Conservation (phyloP, 2,797 vertebrate species). For the Danio jaintianensis region DNA sequence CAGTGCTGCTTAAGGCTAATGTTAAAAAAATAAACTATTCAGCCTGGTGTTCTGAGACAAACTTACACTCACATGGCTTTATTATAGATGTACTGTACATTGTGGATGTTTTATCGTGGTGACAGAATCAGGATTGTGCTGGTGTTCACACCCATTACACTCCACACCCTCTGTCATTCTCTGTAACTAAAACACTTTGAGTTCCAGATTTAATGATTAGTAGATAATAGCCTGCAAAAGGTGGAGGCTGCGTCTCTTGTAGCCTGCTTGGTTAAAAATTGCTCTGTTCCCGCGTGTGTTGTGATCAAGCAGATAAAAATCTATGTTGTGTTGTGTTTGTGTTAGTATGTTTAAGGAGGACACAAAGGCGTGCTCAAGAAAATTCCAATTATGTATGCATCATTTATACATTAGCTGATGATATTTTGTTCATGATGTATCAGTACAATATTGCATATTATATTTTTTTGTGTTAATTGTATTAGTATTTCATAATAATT, state of each 20-base stretch:
- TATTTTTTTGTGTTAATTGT: not conserved
- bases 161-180: conserved; percentile 33
- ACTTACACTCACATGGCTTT: conserved; percentile 23
- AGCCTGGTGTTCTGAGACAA: conserved; percentile 45
- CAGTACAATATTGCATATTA: not conserved
- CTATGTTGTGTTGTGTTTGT: not conserved
- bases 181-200: conserved; percentile 18
- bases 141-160: conserved; percentile 12
- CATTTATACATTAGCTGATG: not conserved
- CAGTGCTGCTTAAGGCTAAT: conserved; percentile 49
- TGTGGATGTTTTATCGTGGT: not conserved
- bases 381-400: conserved; percentile 1
- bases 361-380: not conserved
- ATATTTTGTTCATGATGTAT: not conserved
- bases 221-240: conserved; percentile 32
- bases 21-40: conserved; percentile 55
- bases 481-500: no score
- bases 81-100: not conserved
- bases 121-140: conserved; percentile 25
- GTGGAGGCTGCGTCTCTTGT: conserved; percentile 31
- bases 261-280: conserved; percentile 44
- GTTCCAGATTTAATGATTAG: conserved; percentile 19
- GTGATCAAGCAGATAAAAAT: conserved; percentile 10
- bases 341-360: not conserved
- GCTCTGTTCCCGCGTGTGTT: not conserved